Evolutionary conservation across 2,888 invertebrate species (phyloP).

Genomic region (Pseudococcus jackbeardsleyi): DNA sequence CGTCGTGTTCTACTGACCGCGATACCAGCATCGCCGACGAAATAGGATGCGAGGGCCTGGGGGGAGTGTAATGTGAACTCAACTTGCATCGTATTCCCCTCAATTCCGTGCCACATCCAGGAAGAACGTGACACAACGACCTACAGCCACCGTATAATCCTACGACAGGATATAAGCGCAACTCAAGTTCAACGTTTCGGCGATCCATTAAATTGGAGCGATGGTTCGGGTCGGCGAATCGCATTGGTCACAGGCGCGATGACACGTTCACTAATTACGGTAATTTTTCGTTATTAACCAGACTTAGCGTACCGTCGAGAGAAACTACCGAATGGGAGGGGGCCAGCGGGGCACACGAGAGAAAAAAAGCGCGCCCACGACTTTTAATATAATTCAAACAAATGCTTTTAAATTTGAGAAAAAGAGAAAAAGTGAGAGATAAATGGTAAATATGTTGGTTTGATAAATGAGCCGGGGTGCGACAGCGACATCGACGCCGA

Average conservation of each 20-base stretch:
- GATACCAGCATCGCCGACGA: no score
- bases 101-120: no score
- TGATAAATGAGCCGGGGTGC: slow-evolving; percentile 44
- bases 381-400: slow-evolving; percentile 47
- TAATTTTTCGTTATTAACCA: slow-evolving; percentile 47
- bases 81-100: no score
- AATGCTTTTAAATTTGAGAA: slow-evolving; percentile 38
- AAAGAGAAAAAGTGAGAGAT: slow-evolving; percentile 42
- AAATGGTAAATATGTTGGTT: slow-evolving; percentile 49
- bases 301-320: not conserved
- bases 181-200: not conserved
- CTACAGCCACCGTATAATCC: no score
- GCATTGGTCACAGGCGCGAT: not conserved
- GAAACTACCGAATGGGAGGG: not conserved
- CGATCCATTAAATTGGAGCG: not conserved
- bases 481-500: not conserved
- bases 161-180: no score
- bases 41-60: no score
- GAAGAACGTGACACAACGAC: no score
- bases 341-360: not conserved
- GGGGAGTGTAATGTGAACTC: no score
- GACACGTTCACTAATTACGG: slow-evolving; percentile 34
- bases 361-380: not conserved
- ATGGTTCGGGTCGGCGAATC: not conserved
- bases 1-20: no score